Base-by-base conservation (phyloP, 2,888 invertebrate genomes). In the Beris chalybata region DNA sequence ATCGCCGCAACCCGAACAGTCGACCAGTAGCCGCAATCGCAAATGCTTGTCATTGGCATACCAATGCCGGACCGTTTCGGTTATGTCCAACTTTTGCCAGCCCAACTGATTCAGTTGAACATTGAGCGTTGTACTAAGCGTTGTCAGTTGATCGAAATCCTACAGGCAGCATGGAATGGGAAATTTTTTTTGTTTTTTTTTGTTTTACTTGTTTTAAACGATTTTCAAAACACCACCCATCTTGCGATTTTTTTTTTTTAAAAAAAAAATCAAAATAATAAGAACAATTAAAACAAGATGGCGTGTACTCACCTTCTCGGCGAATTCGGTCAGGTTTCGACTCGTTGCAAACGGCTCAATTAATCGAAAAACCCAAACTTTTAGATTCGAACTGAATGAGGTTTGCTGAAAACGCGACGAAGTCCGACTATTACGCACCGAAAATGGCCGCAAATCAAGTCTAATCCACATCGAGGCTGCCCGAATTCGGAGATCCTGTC, bases 51-150 rank as follows among this genome's bases (percentile, higher is more conserved):
- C 70, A 75, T 83, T 78, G 69, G 73, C 70, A 77, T 89, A 87
- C 93, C 93, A 94, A 72, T 85, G 84, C 72, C 87, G 86, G 67
- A 92, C 91, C 57, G 89, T 89, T 68, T 84, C 82, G 70, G 93
- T 92, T 73, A 95, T 85, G 82, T 95, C 92, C 73, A 95, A 85
- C 74, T 92, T 91, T 79, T 92, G 91, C 95, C 95, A 95, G 57
- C 92, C 93, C 71, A 89, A 84, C 70, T 86, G 83, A 57, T 86
- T 83, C 65, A 87, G 84, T 76, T 88, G 84, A 73, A 89, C 83
- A 58, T 82, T 76, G 68, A 83, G 80, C 7, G 85, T 84, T 50
- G 84, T 82, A 71, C 84, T 79, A 78, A 88, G 78, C 76, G 85
- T 83, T 63, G 87, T 84, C 63, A 84, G 80, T 70, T 85, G 82